A percentile compares a stretch with the other conserved stretches of the same genome.
Conservation (phyloP, 2,113 vertebrate genomes). For the Acrocephalus kingi region DNA sequence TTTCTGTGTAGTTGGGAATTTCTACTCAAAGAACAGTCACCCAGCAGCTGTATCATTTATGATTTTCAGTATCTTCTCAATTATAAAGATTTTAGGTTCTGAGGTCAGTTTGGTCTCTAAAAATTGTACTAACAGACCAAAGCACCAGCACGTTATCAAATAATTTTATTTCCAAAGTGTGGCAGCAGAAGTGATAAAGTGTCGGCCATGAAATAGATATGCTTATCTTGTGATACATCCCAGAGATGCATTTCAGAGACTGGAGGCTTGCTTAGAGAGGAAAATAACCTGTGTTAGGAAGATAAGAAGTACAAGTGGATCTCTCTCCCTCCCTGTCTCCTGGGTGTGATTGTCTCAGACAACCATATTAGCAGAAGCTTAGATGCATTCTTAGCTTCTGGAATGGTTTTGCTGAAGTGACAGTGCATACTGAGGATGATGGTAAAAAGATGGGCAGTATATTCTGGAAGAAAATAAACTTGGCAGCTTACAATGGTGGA, state of each 20-base stretch:
- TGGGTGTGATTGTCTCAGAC: constrained; percentile 29
- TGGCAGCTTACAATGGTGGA: constrained; percentile 61
- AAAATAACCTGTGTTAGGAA: constrained; percentile 24
- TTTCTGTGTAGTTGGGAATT: background rate
- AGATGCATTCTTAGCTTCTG: background rate
- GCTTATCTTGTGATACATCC: background rate
- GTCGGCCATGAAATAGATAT: background rate
- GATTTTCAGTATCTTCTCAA: background rate
- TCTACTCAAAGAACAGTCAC: background rate
- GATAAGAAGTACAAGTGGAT: background rate
- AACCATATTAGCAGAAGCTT: constrained; percentile 24
- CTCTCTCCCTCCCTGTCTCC: background rate
- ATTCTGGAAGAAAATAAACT: constrained; percentile 60
- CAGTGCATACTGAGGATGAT: background rate
- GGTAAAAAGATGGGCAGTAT: constrained; percentile 27
- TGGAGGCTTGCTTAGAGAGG: background rate
- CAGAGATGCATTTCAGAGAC: background rate
- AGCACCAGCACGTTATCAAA: background rate
- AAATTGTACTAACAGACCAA: background rate
- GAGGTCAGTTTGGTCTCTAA: background rate
- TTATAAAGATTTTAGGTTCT: background rate
- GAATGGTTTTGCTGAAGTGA: constrained; percentile 54
- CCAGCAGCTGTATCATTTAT: background rate
- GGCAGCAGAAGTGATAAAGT: background rate
- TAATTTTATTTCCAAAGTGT: background rate